Conservation (phyloP, 1,140 invertebrate genomes). For the Bombus superbus region DNA sequence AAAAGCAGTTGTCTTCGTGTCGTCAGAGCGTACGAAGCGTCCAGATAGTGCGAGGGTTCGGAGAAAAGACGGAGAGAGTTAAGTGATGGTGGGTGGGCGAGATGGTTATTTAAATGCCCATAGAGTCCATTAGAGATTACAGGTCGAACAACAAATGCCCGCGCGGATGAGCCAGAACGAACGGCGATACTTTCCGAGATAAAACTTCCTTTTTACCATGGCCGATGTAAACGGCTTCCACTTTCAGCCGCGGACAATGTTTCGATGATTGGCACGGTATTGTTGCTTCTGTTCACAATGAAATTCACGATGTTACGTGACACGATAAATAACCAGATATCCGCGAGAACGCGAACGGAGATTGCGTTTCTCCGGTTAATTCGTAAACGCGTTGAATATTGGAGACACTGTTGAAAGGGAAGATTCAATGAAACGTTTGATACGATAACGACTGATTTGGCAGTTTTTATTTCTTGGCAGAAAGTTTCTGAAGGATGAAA, state of each 20-base stretch:
- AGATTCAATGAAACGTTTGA: not conserved
- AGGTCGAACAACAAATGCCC: constrained; percentile 65
- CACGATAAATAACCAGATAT: not conserved
- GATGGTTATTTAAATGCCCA: constrained; percentile 72
- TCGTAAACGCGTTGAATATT: not conserved
- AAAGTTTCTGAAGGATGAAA: too few species aligned
- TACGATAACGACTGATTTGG: too few species aligned
- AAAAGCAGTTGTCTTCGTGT: constrained; percentile 53
- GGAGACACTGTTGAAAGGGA: not conserved
- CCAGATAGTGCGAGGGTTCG: constrained; percentile 56
- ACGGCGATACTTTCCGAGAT: constrained; percentile 57
- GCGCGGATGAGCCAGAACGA: constrained; percentile 54
- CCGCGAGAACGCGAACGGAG: not conserved
- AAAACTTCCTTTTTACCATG: constrained; percentile 50
- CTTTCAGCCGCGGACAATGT: constrained; percentile 35
- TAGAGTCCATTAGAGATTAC: constrained; percentile 71
- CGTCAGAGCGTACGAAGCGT: constrained; percentile 37
- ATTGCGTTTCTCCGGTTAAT: not conserved
- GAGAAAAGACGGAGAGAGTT: constrained; percentile 63
- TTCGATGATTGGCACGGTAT: constrained; percentile 24
- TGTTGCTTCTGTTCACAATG: not conserved
- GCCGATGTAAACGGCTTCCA: constrained; percentile 27
- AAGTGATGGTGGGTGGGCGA: constrained; percentile 70
- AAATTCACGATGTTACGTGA: not conserved
- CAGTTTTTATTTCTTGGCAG: too few species aligned